Base-by-base conservation (phyloP, 2,888 invertebrate species). In the Andrena flavipes region DNA sequence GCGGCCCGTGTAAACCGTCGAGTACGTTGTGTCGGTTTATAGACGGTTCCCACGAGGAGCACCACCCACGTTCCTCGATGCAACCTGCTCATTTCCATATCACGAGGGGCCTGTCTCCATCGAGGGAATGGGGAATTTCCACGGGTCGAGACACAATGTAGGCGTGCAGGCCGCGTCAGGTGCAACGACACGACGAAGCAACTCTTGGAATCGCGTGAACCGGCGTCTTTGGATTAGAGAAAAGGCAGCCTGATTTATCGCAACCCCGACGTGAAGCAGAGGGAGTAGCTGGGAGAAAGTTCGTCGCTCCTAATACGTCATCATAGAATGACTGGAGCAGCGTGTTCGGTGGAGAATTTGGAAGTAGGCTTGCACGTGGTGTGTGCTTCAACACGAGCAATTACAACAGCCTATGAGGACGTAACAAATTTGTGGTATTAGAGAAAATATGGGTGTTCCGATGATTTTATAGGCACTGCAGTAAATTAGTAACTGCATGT, bases 11-110 rank as follows among this genome's bases (percentile, higher is more conserved):
- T 69, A 62, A 87, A 64, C 67, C 69, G 71, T 81, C 56, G 64
- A 82, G 79, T 68, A 54, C 56, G 42, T 63, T 60, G 62, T 70
- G 77, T 60, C 72, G 54, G 20, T 65, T 67, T 63, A 68, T 30
- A 29, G 20, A 56, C 65, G 65, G 73, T 76, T 78, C 85, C 71
- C 87, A 71, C 30, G 73, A 54, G 68, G 33, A 42, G 67, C 20
- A 56, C 54, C 71, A 51, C 71, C 63, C 35, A 42, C 70, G 68
- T 75, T 67, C 42, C 59, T 26, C 49, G 54, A 42, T 54, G 29
- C 59, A 26, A 23, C 30, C 35, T 51, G 23, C 48, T 75, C 73
- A 42, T 65, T 72, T 76, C 80, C 76, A 62, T 64, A 60, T 62
- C 56, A 56, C 48, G 23, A 62, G 56, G 59, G 33, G 26, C 62